Percentiles rank a stretch among this genome's conserved stretches.
Evolutionary conservation across 2,113 vertebrate species (phyloP).

Genomic region (Callospermophilus lateralis): DNA sequence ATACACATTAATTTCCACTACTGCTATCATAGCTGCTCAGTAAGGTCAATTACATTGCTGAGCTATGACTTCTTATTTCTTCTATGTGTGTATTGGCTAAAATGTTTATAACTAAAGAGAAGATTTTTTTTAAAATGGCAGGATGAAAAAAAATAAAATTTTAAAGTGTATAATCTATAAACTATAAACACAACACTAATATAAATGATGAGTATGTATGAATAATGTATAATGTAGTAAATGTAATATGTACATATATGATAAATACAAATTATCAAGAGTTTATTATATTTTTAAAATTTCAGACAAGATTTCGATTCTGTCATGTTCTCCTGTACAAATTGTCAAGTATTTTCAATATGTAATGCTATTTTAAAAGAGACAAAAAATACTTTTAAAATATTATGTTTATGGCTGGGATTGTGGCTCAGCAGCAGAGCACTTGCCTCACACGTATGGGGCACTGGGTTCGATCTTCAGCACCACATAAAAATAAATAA

Average conservation of each 20-base stretch:
- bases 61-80: neutral
- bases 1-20: neutral
- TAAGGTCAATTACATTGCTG: neutral
- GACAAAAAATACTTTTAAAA: neutral
- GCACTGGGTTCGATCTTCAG: too few relatives aligned
- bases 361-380: neutral
- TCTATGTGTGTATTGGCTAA: neutral
- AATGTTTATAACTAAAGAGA: neutral
- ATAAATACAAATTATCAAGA: slow-evolving; percentile 34
- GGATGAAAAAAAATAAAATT: slow-evolving; percentile 30
- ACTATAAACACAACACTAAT: neutral
- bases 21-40: neutral
- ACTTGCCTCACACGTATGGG: too few relatives aligned
- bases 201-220: neutral
- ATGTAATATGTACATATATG: neutral
- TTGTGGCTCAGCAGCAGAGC: too few relatives aligned
- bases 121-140: neutral
- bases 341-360: neutral
- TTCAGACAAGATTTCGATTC: neutral
- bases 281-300: neutral
- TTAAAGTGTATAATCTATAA: neutral
- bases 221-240: neutral
- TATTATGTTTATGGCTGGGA: neutral
- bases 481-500: too few relatives aligned
- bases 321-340: neutral